phyloP scores from a whole-genome alignment of 2,888 invertebrate genomes.

The Netelia inedita region DNA sequence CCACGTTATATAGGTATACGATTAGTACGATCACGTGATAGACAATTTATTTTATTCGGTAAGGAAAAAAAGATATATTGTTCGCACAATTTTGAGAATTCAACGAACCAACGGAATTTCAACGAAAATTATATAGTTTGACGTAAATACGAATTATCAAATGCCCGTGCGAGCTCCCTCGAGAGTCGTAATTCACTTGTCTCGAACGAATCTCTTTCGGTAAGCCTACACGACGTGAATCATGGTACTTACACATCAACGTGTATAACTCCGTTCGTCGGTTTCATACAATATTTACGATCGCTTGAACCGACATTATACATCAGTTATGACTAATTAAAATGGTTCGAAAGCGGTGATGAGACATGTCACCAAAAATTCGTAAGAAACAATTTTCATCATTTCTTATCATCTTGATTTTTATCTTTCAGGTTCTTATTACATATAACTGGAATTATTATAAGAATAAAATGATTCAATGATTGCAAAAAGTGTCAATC shows the following conservation, averaged over 20 bases:
- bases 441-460: too few species aligned
- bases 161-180: background rate
- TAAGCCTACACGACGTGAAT: slow-evolving; percentile 9
- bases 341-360: background rate
- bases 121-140: background rate
- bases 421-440: too few species aligned
- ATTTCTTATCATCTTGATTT: background rate
- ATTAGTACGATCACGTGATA: background rate
- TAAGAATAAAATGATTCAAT: too few species aligned
- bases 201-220: background rate
- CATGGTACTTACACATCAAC: background rate
- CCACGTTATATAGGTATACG: background rate
- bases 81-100: background rate
- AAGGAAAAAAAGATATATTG: background rate
- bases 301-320: background rate
- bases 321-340: slow-evolving; percentile 12
- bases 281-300: slow-evolving; percentile 46
- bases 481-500: too few species aligned
- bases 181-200: slow-evolving; percentile 27
- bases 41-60: background rate
- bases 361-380: background rate
- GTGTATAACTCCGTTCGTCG: background rate
- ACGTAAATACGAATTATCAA: background rate
- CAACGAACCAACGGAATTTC: background rate
- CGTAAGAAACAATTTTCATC: background rate